Conservation (phyloP, 2,888 invertebrate species). For the Polylopha cassiicola region DNA sequence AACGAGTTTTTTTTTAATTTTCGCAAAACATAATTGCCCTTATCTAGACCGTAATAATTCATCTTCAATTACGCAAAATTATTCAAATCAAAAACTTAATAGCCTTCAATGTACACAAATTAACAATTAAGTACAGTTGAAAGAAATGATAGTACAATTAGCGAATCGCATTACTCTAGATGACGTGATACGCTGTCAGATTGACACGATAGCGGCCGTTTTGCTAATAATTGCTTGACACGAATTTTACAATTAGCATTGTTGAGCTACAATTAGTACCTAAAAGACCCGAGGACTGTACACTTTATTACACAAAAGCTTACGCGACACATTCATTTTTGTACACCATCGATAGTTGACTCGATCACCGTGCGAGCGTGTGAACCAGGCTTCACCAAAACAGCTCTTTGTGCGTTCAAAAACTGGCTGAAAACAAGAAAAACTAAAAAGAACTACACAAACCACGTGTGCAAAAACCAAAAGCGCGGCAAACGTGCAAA, state of each 20-base stretch:
- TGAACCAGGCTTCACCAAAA: not conserved
- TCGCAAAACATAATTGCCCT: too few species aligned
- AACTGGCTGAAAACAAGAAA: constrained; percentile 13
- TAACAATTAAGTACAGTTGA: constrained; percentile 11
- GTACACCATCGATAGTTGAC: too few species aligned
- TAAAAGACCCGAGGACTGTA: too few species aligned
- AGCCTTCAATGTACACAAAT: constrained; percentile 2
- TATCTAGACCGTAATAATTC: too few species aligned
- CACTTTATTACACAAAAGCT: too few species aligned
- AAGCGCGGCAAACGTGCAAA: constrained; percentile 58
- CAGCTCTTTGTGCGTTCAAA: not conserved
- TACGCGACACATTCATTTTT: too few species aligned
- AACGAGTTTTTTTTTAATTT: too few species aligned
- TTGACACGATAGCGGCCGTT: constrained; percentile 34
- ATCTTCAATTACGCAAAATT: too few species aligned
- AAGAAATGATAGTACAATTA: constrained; percentile 31
- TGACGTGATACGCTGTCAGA: constrained; percentile 37
- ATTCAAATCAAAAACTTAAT: constrained; percentile 13
- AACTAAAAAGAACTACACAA: constrained; percentile 29
- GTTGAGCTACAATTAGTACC: not conserved
- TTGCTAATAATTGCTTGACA: constrained; percentile 5
- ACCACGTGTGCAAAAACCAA: constrained; percentile 44
- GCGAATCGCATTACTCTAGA: constrained; percentile 36
- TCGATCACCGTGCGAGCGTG: not conserved
- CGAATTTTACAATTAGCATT: constrained; percentile 2